Evolutionary conservation across 2,888 invertebrate species (phyloP).

Genomic region (Agrotis puta): DNA sequence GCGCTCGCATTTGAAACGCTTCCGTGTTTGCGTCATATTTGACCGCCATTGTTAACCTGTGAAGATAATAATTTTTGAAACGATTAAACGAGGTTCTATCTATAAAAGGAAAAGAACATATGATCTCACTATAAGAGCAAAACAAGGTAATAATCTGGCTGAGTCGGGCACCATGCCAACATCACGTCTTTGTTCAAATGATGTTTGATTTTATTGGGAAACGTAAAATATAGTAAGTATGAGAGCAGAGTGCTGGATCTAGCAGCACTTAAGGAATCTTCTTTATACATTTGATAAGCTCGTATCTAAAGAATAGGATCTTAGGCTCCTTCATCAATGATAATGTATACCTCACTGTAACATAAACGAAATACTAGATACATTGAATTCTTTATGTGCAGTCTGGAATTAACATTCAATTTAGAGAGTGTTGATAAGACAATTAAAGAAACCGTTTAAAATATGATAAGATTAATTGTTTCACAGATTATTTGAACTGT

Average conservation of each 20-base stretch:
- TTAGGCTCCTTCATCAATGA: constrained; percentile 8
- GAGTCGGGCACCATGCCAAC: constrained; percentile 51
- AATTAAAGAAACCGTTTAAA: constrained; percentile 42
- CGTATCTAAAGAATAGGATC: background rate
- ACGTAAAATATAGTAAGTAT: constrained; percentile 20
- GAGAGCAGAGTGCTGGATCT: constrained; percentile 2
- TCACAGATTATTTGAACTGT: constrained; percentile 25
- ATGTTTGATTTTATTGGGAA: constrained; percentile 50
- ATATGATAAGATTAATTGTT: constrained; percentile 43
- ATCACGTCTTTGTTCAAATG: constrained; percentile 49
- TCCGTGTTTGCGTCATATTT: constrained; percentile 86
- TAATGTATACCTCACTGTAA: constrained; percentile 2
- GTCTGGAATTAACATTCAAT: constrained; percentile 30
- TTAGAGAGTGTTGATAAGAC: constrained; percentile 29
- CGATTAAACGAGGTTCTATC: constrained; percentile 28
- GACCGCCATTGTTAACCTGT: constrained; percentile 61
- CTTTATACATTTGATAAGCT: background rate
- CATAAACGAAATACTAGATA: background rate
- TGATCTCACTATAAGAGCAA: constrained; percentile 32
- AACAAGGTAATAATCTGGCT: constrained; percentile 47
- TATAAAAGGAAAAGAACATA: constrained; percentile 31
- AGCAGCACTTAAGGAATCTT: background rate
- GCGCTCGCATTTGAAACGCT: constrained; percentile 86
- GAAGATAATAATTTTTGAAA: constrained; percentile 7
- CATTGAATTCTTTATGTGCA: constrained; percentile 10